Percentiles rank a stretch among this genome's conserved stretches.
These are phyloP conservation scores for Alloplasta piceator DNA, from an alignment of 2,888 invertebrate genomes.

Conservation along the genomic window DNA sequence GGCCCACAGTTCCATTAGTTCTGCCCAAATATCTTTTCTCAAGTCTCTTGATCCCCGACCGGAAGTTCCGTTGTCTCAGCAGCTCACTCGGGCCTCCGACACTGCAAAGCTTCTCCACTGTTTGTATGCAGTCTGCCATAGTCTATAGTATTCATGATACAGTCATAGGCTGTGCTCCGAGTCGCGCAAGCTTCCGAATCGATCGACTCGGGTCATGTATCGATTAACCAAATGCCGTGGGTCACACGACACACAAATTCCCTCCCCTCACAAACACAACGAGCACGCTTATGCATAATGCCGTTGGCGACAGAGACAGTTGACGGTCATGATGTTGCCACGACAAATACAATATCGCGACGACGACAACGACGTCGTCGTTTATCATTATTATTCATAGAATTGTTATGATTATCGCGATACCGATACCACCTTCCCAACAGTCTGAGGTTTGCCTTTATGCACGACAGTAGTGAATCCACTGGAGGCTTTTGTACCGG, in stretches of 20 bases:
- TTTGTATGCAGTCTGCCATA: no score
- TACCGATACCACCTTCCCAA: not conserved
- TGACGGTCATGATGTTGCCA: conserved; percentile 38
- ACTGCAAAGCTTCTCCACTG: no score
- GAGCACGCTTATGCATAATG: not conserved
- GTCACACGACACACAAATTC: conserved; percentile 5
- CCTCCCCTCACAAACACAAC: not conserved
- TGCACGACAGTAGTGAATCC: conserved; percentile 72
- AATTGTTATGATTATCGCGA: conserved; percentile 45
- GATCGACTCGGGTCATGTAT: conserved; percentile 60
- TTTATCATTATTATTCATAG: conserved; percentile 14
- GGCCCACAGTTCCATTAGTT: not conserved
- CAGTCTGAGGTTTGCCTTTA: conserved; percentile 17
- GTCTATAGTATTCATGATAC: not conserved
- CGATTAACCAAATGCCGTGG: conserved; percentile 57
- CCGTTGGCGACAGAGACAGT: conserved; percentile 8
- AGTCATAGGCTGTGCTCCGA: conserved; percentile 13
- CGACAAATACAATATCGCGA: conserved; percentile 39
- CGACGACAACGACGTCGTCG: conserved; percentile 22
- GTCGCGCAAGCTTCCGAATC: conserved; percentile 45
- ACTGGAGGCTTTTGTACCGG: conserved; percentile 73
- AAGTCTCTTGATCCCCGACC: not conserved
- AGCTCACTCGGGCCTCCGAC: not conserved
- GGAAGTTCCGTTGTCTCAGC: not conserved
- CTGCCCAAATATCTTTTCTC: not conserved